Evolutionary conservation across 1,140 invertebrate species (phyloP), one percentile per base, ranked within the genome.

Genomic region (Orchesella cincta): DNA sequence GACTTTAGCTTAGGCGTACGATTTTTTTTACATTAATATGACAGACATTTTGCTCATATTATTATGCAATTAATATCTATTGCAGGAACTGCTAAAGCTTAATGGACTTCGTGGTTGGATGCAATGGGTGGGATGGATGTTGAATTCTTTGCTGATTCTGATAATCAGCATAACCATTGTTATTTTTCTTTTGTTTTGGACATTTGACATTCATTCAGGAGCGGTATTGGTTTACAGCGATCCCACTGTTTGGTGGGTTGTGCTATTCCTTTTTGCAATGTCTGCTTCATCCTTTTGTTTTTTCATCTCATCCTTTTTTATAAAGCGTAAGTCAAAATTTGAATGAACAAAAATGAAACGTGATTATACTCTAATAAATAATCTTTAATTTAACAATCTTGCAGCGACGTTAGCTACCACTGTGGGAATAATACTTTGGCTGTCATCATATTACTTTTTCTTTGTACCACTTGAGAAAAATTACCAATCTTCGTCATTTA

Each of bases 111-210:
- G 78, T 0, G 71, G 74, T 16, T 79, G 75, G 75, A 76, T 81
- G 75, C 79, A 82, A 36, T 81, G 76, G 79, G 18, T 82, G 23
- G 81, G 78, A 5, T 82, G 81, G 81, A 78, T 81, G 74, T 0
- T 81, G 12, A 79, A 82, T 74, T 81, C 80, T 0, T 77, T 82
- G 67, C 20, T 82, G 1, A 57, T 78, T 26, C 51, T 77, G n/a
- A 28, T 14, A 18, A 54, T 81, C 29, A 75, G 36, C n/a, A 76
- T 80, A n/a, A 77, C 76, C 1, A 75, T 80, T 33, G 79, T 81
- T 0, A 46, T 80, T 0, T 57, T 81, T 23, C 26, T 81, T 1
- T 71, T 82, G 8, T 80, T 82, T 34, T 75, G 26, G 62, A 33
- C 73, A 1, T 82, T 81, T 39, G 75, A 75, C 36, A 20, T 36